Evolutionary conservation across 1,140 invertebrate genomes (phyloP).

Genomic region (Pentalonia nigronervosa): DNA sequence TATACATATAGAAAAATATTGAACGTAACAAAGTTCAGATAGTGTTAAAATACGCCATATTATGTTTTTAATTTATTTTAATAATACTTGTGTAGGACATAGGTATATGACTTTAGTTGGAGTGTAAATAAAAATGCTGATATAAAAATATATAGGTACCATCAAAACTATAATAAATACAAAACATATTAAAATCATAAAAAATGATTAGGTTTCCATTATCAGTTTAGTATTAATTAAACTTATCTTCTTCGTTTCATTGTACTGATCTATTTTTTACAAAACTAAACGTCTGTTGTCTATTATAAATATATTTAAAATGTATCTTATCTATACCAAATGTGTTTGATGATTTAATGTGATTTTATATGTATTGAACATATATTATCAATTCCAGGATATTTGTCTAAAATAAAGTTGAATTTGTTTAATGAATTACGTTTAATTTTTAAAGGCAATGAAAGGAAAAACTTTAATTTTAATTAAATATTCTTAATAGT

Average conservation of each 20-base stretch:
- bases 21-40: neutral
- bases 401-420: neutral
- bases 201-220: neutral
- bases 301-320: neutral
- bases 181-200: neutral
- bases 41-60: neutral
- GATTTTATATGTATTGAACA: too few species aligned
- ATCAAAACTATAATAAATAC: neutral
- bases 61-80: neutral
- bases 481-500: neutral
- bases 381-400: neutral
- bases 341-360: neutral
- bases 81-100: neutral
- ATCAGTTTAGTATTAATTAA: constrained; percentile 33
- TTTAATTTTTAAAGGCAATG: neutral
- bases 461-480: neutral
- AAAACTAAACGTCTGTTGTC: neutral
- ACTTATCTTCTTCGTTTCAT: neutral
- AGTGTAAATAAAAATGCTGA: neutral
- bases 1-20: neutral
- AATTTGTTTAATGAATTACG: neutral
- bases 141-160: neutral
- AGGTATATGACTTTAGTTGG: neutral
- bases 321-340: neutral
- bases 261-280: neutral